These are phyloP conservation scores for Punctoribates punctum DNA, from an alignment of 2,888 invertebrate genomes.

Conservation along the genomic window DNA sequence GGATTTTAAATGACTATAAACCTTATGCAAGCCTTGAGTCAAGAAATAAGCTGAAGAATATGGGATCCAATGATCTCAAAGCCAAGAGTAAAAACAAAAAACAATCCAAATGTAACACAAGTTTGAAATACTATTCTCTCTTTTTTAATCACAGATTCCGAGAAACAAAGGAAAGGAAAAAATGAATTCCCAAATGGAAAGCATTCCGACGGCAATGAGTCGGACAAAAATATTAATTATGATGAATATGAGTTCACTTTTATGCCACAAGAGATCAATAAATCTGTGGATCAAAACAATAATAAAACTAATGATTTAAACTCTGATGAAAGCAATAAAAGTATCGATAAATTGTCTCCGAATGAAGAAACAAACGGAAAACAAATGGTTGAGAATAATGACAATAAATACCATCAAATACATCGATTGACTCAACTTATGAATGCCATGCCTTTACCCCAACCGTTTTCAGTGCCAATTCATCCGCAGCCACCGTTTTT, in stretches of 20 bases:
- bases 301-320: neutral
- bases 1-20: constrained; percentile 14
- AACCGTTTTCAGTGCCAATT: neutral
- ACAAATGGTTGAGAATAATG: neutral
- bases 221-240: neutral
- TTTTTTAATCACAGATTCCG: neutral
- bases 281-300: neutral
- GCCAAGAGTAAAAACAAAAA: neutral
- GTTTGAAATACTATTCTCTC: neutral
- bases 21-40: neutral
- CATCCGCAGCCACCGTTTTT: neutral
- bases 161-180: neutral
- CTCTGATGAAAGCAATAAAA: neutral
- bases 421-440: neutral
- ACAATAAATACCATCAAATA: neutral
- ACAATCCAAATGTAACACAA: neutral
- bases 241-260: constrained; percentile 23
- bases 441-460: neutral
- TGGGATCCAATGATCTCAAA: neutral
- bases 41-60: neutral
- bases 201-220: neutral
- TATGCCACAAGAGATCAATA: neutral
- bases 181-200: neutral
- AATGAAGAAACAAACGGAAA: neutral
- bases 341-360: neutral